These are phyloP conservation scores for Ursus arctos DNA, from an alignment of 2,113 vertebrate species.

Conservation along the genomic window DNA sequence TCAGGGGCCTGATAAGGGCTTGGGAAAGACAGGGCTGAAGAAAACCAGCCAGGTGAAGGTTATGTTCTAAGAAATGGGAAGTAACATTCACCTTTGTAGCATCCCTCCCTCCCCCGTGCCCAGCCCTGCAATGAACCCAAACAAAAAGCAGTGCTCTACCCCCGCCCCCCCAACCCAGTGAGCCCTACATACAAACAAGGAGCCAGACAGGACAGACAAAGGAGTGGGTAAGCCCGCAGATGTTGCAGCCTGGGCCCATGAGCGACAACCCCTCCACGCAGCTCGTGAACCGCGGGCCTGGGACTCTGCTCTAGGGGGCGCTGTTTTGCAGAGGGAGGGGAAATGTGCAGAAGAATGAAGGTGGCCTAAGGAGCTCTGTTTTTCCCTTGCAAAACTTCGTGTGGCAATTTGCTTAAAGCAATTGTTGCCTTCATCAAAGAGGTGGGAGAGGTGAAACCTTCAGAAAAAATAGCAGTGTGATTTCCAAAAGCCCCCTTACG, in stretches of 20 bases:
- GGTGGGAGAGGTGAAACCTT: background rate
- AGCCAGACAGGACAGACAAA: conserved; percentile 58
- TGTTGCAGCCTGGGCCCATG: conserved; percentile 30
- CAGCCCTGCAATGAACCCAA: background rate
- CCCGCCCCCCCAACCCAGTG: background rate
- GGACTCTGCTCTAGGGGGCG: background rate
- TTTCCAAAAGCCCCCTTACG: background rate
- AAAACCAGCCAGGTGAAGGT: background rate
- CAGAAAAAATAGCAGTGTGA: background rate
- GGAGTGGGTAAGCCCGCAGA: conserved; percentile 82
- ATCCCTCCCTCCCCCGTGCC: background rate
- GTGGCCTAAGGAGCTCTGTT: background rate
- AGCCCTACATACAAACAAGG: background rate
- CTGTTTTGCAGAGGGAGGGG: background rate
- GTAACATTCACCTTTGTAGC: background rate
- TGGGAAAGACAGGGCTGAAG: background rate
- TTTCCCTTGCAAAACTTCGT: background rate
- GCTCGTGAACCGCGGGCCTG: background rate
- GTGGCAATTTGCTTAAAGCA: background rate
- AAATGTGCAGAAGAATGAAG: background rate
- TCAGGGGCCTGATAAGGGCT: background rate
- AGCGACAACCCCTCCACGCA: background rate
- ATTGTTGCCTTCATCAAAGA: background rate
- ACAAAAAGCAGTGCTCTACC: background rate
- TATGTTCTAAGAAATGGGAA: background rate